These are phyloP conservation scores for Piezodorus guildinii DNA, from an alignment of 1,140 invertebrate species.

Conservation along the genomic window DNA sequence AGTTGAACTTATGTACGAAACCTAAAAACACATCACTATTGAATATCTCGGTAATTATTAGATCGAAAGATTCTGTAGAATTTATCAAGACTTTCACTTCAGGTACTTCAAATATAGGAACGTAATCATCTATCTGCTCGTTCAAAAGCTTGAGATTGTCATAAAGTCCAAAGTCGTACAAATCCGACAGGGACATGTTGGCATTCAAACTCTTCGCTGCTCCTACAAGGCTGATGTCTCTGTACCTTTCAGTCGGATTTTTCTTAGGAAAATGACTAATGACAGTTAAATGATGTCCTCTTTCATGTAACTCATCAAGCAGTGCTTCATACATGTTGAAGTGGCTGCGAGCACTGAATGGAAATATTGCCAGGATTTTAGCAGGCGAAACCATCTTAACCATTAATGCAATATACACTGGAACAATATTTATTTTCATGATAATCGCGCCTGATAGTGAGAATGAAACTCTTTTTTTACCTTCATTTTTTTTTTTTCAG, in stretches of 20 bases:
- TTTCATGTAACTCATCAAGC: conserved; percentile 30
- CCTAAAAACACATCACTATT: conserved; percentile 28
- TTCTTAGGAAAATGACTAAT: conserved; percentile 37
- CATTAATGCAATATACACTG: too few relatives aligned
- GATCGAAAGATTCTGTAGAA: conserved; percentile 31
- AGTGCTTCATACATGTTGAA: conserved; percentile 32
- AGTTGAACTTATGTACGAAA: conserved; percentile 35
- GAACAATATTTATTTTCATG: too few relatives aligned
- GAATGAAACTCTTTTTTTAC: too few relatives aligned
- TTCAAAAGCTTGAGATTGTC: conserved; percentile 7
- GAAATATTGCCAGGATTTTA: conserved; percentile 32
- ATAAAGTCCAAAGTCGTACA: neutral
- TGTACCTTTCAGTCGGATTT: conserved; percentile 38
- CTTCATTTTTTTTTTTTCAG: too few relatives aligned
- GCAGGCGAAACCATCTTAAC: neutral
- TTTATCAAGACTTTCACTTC: conserved; percentile 39
- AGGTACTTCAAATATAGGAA: conserved; percentile 24
- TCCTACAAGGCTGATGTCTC: conserved; percentile 33
- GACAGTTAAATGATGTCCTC: conserved; percentile 32
- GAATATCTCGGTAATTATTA: conserved; percentile 31
- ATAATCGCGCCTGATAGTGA: too few relatives aligned
- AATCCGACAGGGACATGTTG: conserved; percentile 9
- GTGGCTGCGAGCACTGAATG: conserved; percentile 32
- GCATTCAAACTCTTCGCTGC: neutral
- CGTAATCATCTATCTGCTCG: conserved; percentile 5